Evolutionary conservation across 2,113 vertebrate genomes (phyloP).

Genomic region (Camelus bactrianus): DNA sequence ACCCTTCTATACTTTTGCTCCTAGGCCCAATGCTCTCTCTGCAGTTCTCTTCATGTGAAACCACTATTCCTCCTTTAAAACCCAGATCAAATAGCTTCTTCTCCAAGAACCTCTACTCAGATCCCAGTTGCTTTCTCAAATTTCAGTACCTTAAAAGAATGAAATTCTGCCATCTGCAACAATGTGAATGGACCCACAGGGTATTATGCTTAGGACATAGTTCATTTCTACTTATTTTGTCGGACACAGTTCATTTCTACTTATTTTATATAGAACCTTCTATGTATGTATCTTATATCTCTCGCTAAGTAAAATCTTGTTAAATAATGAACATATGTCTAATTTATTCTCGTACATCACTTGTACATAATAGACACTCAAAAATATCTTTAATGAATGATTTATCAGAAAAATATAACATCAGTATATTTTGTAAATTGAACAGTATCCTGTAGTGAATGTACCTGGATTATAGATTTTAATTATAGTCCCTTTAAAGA

Average conservation of each 20-base stretch:
- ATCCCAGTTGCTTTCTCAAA: not conserved
- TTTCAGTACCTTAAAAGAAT: not conserved
- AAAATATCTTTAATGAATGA: not conserved
- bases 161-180: too few species aligned
- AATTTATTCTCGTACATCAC: not conserved
- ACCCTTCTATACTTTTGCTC: not conserved
- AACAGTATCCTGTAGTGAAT: not conserved
- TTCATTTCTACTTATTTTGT: not conserved
- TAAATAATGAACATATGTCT: not conserved
- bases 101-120: too few species aligned
- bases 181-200: too few species aligned
- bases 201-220: too few species aligned
- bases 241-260: not conserved
- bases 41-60: not conserved
- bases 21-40: not conserved
- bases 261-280: not conserved
- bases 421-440: not conserved
- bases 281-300: not conserved
- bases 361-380: not conserved
- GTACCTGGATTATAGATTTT: not conserved
- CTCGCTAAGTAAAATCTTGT: not conserved
- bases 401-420: not conserved
- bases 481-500: not conserved
- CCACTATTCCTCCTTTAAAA: not conserved
- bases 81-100: not conserved